Conservation (phyloP, 2,888 invertebrate species). For the Plagodis dolabraria region DNA sequence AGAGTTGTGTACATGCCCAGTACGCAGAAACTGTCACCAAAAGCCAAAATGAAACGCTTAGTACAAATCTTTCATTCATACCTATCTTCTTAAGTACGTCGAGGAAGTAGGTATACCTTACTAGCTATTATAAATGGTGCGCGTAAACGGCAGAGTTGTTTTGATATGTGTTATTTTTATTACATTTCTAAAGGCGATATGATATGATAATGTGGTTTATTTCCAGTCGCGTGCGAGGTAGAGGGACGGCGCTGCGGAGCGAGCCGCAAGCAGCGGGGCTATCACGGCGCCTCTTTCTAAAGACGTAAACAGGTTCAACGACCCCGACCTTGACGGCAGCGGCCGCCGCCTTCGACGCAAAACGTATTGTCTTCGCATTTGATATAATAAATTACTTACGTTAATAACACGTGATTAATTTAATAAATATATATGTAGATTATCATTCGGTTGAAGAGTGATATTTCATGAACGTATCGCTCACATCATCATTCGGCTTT, state of each 20-base stretch:
- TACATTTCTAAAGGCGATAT: slow-evolving; percentile 37
- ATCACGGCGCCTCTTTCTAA: slow-evolving; percentile 55
- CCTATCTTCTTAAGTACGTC: too few species aligned
- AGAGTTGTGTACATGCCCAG: too few species aligned
- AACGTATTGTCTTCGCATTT: slow-evolving; percentile 58
- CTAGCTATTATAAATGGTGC: too few species aligned
- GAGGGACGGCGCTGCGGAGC: slow-evolving; percentile 30
- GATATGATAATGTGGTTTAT: slow-evolving; percentile 49
- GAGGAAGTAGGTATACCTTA: too few species aligned
- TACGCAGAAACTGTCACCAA: too few species aligned
- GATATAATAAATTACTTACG: slow-evolving; percentile 30
- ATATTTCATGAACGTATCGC: slow-evolving; percentile 3
- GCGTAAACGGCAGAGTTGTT: slow-evolving; percentile 21
- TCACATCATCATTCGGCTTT: not conserved
- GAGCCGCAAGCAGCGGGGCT: slow-evolving; percentile 21
- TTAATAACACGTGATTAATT: slow-evolving; percentile 28
- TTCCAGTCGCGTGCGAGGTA: slow-evolving; percentile 47
- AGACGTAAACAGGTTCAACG: slow-evolving; percentile 76
- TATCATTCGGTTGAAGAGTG: slow-evolving; percentile 19
- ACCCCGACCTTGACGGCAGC: slow-evolving; percentile 79
- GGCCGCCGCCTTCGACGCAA: slow-evolving; percentile 57
- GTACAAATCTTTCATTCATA: too few species aligned
- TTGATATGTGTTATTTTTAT: slow-evolving; percentile 23
- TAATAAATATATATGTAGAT: slow-evolving; percentile 20
- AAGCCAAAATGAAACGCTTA: too few species aligned